Conservation (phyloP, 2,888 invertebrate genomes). For the Malacosoma neustria region DNA sequence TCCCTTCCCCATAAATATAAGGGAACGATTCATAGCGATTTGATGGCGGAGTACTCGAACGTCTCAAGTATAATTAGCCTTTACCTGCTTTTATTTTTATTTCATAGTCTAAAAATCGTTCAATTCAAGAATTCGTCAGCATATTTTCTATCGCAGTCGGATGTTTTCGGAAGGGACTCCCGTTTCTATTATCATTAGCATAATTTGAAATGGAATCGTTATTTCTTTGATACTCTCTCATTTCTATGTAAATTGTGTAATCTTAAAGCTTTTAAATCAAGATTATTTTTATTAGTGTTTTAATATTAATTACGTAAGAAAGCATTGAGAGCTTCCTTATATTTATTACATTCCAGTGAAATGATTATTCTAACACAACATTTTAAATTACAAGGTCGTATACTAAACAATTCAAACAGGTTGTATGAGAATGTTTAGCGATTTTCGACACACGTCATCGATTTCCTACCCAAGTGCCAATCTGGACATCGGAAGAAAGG, state of each 20-base stretch:
- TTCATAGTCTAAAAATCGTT: slow-evolving; percentile 17
- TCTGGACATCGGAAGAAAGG: slow-evolving; percentile 46
- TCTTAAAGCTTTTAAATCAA: slow-evolving; percentile 23
- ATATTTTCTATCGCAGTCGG: slow-evolving; percentile 22
- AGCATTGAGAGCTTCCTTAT: too few species aligned
- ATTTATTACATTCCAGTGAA: too few species aligned
- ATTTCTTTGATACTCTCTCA: slow-evolving; percentile 34
- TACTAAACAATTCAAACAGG: too few species aligned
- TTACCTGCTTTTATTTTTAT: slow-evolving; percentile 17
- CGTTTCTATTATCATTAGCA: slow-evolving; percentile 34
- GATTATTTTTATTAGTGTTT: slow-evolving; percentile 10
- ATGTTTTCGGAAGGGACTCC: slow-evolving; percentile 26
- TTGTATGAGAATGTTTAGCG: not conserved
- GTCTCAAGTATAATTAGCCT: slow-evolving; percentile 50
- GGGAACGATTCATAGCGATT: slow-evolving; percentile 55
- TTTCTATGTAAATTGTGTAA: slow-evolving; percentile 32
- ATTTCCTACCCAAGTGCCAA: slow-evolving; percentile 11
- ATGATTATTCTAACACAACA: too few species aligned
- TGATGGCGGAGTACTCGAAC: slow-evolving; percentile 48
- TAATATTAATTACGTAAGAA: slow-evolving; percentile 7
- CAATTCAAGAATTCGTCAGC: slow-evolving; percentile 18
- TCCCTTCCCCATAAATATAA: slow-evolving; percentile 47
- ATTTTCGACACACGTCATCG: slow-evolving; percentile 10
- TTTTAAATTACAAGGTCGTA: too few species aligned
- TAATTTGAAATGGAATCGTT: slow-evolving; percentile 34